These are phyloP conservation scores for Chalcosyrphus nemorum DNA, from an alignment of 2,888 invertebrate genomes.

Conservation along the genomic window DNA sequence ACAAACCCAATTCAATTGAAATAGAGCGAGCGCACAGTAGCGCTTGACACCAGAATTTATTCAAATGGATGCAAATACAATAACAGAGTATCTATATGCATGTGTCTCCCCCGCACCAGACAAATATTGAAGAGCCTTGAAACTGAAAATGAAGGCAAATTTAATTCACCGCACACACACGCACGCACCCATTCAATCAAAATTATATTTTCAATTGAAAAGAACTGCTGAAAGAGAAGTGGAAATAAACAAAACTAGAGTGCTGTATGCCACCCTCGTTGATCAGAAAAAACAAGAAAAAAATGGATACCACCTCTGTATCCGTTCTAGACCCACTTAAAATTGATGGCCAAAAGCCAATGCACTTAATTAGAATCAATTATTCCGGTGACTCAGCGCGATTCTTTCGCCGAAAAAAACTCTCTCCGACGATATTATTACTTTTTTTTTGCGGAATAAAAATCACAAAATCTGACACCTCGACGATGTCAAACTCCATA, in stretches of 20 bases:
- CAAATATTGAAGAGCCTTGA: slow-evolving; percentile 3
- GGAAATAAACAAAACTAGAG: neutral
- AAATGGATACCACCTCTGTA: too few relatives aligned
- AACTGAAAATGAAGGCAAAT: slow-evolving; percentile 30
- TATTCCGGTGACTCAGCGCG: neutral
- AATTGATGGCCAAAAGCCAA: slow-evolving; percentile 26
- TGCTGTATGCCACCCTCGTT: neutral
- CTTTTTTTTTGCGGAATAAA: slow-evolving; percentile 13
- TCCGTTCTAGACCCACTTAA: too few relatives aligned
- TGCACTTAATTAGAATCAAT: slow-evolving; percentile 56
- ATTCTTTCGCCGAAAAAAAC: neutral
- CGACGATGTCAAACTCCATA: slow-evolving; percentile 38
- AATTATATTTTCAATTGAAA: neutral
- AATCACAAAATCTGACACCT: slow-evolving; percentile 37
- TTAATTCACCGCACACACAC: neutral
- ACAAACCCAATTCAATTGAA: neutral
- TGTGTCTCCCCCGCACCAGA: neutral
- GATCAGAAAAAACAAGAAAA: slow-evolving; percentile 6
- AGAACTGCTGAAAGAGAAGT: neutral
- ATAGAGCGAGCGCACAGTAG: too few relatives aligned
- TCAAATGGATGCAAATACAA: neutral
- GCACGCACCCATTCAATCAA: neutral
- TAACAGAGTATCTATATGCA: neutral
- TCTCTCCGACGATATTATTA: too few relatives aligned
- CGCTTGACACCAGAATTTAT: too few relatives aligned